Conservation (phyloP, 2,888 invertebrate genomes). For the Metacarcinus magister region DNA sequence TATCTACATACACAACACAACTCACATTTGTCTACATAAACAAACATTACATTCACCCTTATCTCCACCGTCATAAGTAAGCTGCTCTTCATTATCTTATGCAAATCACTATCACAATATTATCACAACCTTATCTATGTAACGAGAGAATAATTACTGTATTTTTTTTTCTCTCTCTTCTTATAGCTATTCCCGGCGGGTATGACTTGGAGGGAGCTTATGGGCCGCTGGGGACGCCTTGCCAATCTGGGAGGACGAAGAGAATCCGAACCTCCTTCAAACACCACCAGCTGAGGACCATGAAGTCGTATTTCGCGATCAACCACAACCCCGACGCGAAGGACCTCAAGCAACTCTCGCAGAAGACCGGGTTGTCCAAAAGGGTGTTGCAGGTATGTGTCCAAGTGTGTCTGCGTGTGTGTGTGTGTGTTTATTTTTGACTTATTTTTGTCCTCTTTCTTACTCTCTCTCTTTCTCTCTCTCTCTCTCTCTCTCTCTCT, state of each 20-base stretch:
- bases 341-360: conserved; percentile 98
- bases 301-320: conserved; percentile 99
- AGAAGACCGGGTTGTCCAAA: conserved; percentile 99
- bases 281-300: conserved; percentile 98
- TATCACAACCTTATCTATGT: not conserved
- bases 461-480: not conserved
- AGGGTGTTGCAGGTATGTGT: conserved; percentile 95
- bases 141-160: not conserved
- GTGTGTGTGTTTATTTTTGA: not conserved
- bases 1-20: not conserved
- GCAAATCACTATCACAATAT: not conserved
- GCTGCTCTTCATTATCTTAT: not conserved
- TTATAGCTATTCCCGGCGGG: conserved; percentile 79
- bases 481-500: conserved; percentile 66
- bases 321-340: conserved; percentile 99
- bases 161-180: not conserved
- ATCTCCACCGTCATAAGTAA: not conserved
- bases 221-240: conserved; percentile 77
- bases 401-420: not conserved
- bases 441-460: not conserved
- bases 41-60: not conserved
- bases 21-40: not conserved
- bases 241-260: conserved; percentile 88
- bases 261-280: conserved; percentile 99
- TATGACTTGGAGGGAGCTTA: conserved; percentile 81